These are phyloP conservation scores for Melikaiella ostensackeni DNA, from an alignment of 2,888 invertebrate species.

Conservation along the genomic window DNA sequence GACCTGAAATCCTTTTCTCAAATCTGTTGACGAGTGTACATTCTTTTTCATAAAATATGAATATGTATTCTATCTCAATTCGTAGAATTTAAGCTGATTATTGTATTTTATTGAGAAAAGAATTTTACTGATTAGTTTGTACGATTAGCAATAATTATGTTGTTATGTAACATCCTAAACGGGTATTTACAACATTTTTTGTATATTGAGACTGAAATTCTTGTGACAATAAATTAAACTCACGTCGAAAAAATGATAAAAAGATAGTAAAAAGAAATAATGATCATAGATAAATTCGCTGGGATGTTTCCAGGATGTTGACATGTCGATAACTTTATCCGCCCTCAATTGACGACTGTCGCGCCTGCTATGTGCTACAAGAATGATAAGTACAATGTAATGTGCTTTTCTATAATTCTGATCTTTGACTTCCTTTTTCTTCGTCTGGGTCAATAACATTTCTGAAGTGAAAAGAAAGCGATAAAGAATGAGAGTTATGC, in stretches of 20 bases:
- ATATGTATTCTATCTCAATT: background rate
- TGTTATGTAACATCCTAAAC: background rate
- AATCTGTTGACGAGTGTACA: background rate
- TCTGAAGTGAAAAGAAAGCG: background rate
- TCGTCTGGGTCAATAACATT: background rate
- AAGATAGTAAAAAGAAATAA: background rate
- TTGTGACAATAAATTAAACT: background rate
- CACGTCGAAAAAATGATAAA: background rate
- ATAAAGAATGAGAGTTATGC: background rate
- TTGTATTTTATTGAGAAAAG: background rate
- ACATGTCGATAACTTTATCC: conserved; percentile 14
- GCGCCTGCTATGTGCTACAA: background rate
- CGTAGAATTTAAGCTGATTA: background rate
- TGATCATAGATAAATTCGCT: background rate
- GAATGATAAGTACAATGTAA: background rate
- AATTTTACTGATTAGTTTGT: background rate
- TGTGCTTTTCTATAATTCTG: conserved; percentile 14
- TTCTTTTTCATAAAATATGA: background rate
- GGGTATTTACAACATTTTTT: background rate
- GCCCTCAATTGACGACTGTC: background rate
- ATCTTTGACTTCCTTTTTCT: conserved; percentile 13
- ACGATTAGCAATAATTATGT: background rate
- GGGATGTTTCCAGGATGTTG: background rate
- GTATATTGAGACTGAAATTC: background rate
- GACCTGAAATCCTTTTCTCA: background rate